Percentiles rank a stretch among this genome's conserved stretches.
These are phyloP conservation scores for Phocoena sinus DNA, from an alignment of 2,113 vertebrate genomes.

Conservation along the genomic window DNA sequence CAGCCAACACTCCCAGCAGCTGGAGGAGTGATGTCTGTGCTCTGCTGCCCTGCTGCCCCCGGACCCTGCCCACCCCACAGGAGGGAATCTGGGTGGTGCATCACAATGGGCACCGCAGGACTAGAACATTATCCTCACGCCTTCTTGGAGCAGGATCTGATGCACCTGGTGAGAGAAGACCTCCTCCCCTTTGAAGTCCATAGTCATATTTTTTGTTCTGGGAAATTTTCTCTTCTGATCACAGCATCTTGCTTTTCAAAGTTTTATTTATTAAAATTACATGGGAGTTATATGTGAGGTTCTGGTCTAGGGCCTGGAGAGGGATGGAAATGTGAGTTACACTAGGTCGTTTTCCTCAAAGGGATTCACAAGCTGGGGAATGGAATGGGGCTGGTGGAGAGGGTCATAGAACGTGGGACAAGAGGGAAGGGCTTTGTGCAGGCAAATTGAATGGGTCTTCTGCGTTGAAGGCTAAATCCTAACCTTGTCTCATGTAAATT, in stretches of 20 bases:
- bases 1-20: neutral
- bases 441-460: neutral
- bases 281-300: neutral
- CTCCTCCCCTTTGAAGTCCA: neutral
- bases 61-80: no score
- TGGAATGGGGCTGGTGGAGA: neutral
- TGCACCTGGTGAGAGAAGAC: neutral
- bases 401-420: neutral
- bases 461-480: neutral
- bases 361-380: neutral
- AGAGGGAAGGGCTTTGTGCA: no score
- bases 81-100: neutral
- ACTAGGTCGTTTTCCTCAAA: neutral
- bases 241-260: neutral
- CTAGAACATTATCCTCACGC: no score
- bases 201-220: neutral
- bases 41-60: fast-evolving
- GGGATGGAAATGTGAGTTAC: neutral
- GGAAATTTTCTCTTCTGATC: neutral
- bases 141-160: neutral
- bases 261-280: neutral
- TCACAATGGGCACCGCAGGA: neutral
- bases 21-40: neutral
- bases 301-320: neutral
- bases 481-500: neutral